Conservation (phyloP, 2,888 invertebrate genomes). For the Epinotia bilunana region DNA sequence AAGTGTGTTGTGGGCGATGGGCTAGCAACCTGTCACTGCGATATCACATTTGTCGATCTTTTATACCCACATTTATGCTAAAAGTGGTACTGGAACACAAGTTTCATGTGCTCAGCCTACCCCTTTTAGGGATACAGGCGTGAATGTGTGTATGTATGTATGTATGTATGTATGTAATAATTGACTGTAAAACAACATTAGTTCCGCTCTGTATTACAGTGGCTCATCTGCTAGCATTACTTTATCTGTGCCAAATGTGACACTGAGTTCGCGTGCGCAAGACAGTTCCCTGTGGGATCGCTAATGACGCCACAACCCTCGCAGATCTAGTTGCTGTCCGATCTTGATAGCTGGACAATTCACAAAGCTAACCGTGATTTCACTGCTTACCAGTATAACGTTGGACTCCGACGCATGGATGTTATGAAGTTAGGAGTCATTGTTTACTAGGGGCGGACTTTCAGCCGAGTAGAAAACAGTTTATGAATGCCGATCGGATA, state of each 20-base stretch:
- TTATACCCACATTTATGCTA: too few relatives aligned
- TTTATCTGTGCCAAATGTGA: neutral
- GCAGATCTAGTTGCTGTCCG: slow-evolving; percentile 13
- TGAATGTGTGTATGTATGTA: too few relatives aligned
- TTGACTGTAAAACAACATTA: too few relatives aligned
- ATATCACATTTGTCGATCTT: too few relatives aligned
- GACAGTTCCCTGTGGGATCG: slow-evolving; percentile 13
- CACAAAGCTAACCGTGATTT: neutral
- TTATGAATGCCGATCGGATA: neutral
- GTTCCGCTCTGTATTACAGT: too few relatives aligned
- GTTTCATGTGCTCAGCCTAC: too few relatives aligned
- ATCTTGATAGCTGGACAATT: slow-evolving; percentile 19
- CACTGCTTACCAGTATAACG: neutral
- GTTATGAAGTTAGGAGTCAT: neutral
- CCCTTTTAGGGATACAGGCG: too few relatives aligned
- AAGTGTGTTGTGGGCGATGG: too few relatives aligned
- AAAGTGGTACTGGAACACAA: too few relatives aligned
- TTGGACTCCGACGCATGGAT: neutral
- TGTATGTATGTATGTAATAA: too few relatives aligned
- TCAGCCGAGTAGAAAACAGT: neutral
- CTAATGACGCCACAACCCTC: slow-evolving; percentile 13
- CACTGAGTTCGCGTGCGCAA: slow-evolving; percentile 19
- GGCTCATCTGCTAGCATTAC: too few relatives aligned
- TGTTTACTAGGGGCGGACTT: neutral
- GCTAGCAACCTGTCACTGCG: too few relatives aligned